phyloP scores from a whole-genome alignment of 2,113 vertebrate genomes.

The Cromileptes altivelis region DNA sequence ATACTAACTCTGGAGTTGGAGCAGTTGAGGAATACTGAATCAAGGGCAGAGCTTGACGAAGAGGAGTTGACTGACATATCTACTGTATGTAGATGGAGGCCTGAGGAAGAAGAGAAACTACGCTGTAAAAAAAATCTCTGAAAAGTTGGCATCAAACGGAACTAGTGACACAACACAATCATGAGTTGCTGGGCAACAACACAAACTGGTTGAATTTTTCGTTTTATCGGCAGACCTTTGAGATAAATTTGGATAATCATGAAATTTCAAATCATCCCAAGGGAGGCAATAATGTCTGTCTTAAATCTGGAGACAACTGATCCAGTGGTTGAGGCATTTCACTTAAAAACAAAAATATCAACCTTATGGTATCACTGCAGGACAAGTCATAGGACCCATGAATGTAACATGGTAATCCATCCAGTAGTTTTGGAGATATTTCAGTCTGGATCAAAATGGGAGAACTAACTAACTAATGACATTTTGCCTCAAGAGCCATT shows the following conservation, averaged over 20 bases:
- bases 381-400: too few relatives aligned
- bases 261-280: too few relatives aligned
- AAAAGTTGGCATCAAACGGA: not conserved
- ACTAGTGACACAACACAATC: not conserved
- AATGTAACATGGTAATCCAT: too few relatives aligned
- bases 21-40: not conserved
- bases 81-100: not conserved
- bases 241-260: too few relatives aligned
- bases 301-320: too few relatives aligned
- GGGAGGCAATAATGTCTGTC: too few relatives aligned
- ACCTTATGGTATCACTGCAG: too few relatives aligned
- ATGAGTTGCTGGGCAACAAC: not conserved
- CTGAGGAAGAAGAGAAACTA: not conserved
- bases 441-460: not conserved
- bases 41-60: not conserved
- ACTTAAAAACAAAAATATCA: too few relatives aligned
- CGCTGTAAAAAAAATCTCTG: not conserved
- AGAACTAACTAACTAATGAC: too few relatives aligned
- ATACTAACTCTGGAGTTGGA: accelerated
- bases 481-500: not conserved
- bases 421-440: not conserved
- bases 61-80: not conserved
- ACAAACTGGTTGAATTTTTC: not conserved
- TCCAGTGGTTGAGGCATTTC: too few relatives aligned
- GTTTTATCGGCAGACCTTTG: too few relatives aligned